Conservation (phyloP, 1,140 invertebrate genomes). For the Trissolcus basalis region DNA sequence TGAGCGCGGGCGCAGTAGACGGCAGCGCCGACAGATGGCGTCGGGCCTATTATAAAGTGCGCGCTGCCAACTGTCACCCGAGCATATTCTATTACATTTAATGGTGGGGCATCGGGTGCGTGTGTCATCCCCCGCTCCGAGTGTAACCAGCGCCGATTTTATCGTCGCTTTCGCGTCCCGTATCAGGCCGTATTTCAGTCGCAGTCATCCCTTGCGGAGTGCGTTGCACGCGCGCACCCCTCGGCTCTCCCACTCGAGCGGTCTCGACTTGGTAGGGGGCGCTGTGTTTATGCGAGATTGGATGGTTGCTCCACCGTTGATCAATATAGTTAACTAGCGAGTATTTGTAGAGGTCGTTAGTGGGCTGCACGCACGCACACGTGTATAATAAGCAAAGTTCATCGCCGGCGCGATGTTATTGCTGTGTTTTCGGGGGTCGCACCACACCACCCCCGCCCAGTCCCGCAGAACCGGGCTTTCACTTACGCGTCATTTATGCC, state of each 20-base stretch:
- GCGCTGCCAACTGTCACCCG: constrained; percentile 56
- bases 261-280: not conserved
- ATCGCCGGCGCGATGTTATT: constrained; percentile 24
- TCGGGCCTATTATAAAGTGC: constrained; percentile 53
- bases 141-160: constrained; percentile 36
- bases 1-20: constrained; percentile 28
- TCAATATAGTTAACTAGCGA: constrained; percentile 65
- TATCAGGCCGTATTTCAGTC: not conserved
- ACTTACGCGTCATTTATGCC: constrained; percentile 45
- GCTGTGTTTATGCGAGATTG: constrained; percentile 60
- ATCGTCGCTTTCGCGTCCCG: constrained; percentile 3
- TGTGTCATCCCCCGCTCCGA: constrained; percentile 9
- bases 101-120: constrained; percentile 22
- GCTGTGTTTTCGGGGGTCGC: constrained; percentile 30
- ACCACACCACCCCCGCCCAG: not conserved
- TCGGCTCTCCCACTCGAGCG: not conserved
- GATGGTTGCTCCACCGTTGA: constrained; percentile 60
- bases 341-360: constrained; percentile 59
- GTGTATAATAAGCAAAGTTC: constrained; percentile 42
- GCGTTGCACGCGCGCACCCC: constrained; percentile 14
- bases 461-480: constrained; percentile 27
- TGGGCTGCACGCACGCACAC: constrained; percentile 27
- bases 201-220: not conserved
- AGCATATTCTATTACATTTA: constrained; percentile 59
- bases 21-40: constrained; percentile 54